phyloP scores from a whole-genome alignment of 2,797 vertebrate genomes.

The Pelochelys cantorii region DNA sequence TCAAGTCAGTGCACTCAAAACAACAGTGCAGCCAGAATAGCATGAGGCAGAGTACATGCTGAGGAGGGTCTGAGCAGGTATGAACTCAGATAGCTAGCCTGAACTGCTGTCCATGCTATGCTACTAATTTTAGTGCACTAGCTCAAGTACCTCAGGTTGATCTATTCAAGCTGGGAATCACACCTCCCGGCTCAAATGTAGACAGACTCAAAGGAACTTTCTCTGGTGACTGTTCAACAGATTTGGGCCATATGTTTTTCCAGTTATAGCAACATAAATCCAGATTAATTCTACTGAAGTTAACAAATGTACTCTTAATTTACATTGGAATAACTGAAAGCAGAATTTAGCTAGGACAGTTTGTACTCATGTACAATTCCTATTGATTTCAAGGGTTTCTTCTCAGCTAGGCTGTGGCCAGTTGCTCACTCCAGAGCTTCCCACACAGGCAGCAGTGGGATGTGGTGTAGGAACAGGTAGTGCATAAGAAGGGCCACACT shows the following conservation, averaged over 20 bases:
- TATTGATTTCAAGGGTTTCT: neutral
- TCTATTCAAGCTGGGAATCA: neutral
- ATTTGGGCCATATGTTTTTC: neutral
- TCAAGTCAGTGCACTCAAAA: neutral
- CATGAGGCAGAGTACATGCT: neutral
- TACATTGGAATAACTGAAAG: neutral
- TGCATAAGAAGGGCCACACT: neutral
- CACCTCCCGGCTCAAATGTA: neutral
- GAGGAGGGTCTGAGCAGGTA: neutral
- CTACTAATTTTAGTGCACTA: neutral
- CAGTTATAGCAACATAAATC: conserved; percentile 5
- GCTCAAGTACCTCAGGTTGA: neutral
- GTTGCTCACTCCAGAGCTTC: neutral
- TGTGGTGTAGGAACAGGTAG: neutral
- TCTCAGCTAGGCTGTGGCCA: neutral
- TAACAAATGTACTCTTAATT: neutral
- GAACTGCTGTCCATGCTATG: neutral
- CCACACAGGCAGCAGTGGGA: neutral
- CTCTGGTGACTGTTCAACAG: neutral
- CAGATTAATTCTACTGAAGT: neutral
- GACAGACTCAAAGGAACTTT: neutral
- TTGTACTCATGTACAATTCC: neutral
- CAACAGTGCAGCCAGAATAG: neutral
- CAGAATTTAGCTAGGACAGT: neutral
- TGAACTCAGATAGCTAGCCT: neutral